A percentile compares a stretch with the other conserved stretches of the same genome.
Evolutionary conservation across 2,888 invertebrate species (phyloP).

Genomic region (Slavum lentiscoides): DNA sequence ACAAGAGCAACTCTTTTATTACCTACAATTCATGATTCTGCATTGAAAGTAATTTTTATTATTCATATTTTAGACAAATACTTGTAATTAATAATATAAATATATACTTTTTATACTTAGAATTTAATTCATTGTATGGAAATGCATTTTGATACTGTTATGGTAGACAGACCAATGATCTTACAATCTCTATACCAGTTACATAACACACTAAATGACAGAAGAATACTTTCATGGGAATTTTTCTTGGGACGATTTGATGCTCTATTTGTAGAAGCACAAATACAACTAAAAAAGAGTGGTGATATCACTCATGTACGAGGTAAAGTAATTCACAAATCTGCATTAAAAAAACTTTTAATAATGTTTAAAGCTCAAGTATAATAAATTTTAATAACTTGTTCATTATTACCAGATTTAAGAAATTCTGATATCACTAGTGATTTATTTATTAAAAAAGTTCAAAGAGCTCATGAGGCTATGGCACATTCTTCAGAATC

Average conservation of each 20-base stretch:
- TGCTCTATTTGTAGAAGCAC: constrained; percentile 92
- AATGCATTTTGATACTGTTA: constrained; percentile 96
- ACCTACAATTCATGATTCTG: constrained; percentile 88
- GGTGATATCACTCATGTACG: constrained; percentile 82
- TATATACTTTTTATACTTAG: constrained; percentile 62
- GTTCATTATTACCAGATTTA: constrained; percentile 69
- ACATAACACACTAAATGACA: constrained; percentile 87
- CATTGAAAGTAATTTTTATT: constrained; percentile 70
- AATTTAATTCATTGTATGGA: constrained; percentile 91
- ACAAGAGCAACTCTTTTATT: constrained; percentile 90
- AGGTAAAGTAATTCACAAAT: constrained; percentile 64
- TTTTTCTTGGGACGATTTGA: constrained; percentile 97
- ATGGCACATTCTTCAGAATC: constrained; percentile 70
- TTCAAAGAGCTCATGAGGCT: constrained; percentile 87
- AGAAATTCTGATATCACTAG: constrained; percentile 85
- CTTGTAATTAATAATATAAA: not conserved
- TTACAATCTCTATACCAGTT: constrained; percentile 93
- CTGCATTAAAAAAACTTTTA: not conserved
- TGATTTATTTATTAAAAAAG: constrained; percentile 81
- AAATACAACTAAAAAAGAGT: constrained; percentile 79
- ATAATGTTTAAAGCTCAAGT: not conserved
- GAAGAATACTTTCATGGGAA: constrained; percentile 91
- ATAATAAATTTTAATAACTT: not conserved
- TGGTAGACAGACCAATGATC: constrained; percentile 94
- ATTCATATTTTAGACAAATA: not conserved